Evolutionary conservation across 1,140 invertebrate genomes (phyloP).

Genomic region (Drosophila dunni): DNA sequence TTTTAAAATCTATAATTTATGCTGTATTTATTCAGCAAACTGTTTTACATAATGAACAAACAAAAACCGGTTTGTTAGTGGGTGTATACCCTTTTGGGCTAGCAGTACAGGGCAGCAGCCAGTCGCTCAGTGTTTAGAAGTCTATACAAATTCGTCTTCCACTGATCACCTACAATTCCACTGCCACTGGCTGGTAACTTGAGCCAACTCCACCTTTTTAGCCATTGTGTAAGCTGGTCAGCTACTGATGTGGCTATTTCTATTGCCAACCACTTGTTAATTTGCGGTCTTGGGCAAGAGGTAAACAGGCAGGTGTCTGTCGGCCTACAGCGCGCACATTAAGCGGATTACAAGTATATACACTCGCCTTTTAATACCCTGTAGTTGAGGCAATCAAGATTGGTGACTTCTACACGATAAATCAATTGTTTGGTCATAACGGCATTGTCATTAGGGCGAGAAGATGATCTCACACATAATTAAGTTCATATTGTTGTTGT

Average conservation of each 20-base stretch:
- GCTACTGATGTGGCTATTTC: constrained; percentile 22
- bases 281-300: constrained; percentile 65
- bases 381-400: not conserved
- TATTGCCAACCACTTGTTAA: constrained; percentile 72
- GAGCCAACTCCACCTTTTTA: not conserved
- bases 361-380: not conserved
- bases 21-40: no score
- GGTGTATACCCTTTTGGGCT: no score
- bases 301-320: constrained; percentile 46
- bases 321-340: constrained; percentile 34
- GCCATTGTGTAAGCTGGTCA: constrained; percentile 60
- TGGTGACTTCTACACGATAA: constrained; percentile 23
- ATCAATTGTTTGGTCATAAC: constrained; percentile 16
- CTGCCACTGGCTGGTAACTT: not conserved
- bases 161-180: not conserved
- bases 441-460: constrained; percentile 3
- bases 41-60: no score
- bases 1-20: no score
- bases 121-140: not conserved
- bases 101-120: not conserved
- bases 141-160: not conserved
- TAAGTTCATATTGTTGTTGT: constrained; percentile 12
- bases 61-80: not conserved
- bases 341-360: constrained; percentile 24
- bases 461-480: constrained; percentile 49